phyloP scores from a whole-genome alignment of 2,113 vertebrate genomes.

The Falco punctatus region DNA sequence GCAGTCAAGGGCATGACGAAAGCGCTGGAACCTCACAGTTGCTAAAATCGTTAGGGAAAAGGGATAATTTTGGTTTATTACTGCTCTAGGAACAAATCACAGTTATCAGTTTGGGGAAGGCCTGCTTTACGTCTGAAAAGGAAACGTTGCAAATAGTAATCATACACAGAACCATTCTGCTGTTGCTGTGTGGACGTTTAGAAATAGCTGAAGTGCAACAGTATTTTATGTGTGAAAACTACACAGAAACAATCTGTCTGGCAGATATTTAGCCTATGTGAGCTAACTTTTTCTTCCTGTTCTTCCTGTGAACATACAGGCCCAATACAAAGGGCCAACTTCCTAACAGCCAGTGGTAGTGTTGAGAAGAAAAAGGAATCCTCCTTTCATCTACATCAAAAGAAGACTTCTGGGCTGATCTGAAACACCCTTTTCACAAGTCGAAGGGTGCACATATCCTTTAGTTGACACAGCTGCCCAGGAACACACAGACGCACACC shows the following conservation, averaged over 20 bases:
- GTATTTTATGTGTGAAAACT: background rate
- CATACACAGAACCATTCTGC: background rate
- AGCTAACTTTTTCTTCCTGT: background rate
- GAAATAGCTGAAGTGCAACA: background rate
- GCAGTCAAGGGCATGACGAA: background rate
- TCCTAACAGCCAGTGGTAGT: background rate
- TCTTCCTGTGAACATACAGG: background rate
- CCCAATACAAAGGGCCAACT: background rate
- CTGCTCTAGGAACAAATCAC: background rate
- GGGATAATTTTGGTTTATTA: background rate
- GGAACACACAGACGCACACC: background rate
- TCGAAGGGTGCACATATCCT: background rate
- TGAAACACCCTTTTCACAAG: background rate
- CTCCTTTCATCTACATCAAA: conserved; percentile 29
- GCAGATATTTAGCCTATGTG: background rate
- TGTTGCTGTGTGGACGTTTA: background rate
- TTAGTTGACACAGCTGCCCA: background rate
- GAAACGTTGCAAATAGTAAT: background rate
- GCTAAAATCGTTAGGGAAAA: background rate
- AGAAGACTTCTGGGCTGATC: background rate
- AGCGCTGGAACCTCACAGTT: background rate
- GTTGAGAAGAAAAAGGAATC: background rate
- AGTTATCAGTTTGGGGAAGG: background rate
- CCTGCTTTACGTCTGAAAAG: background rate
- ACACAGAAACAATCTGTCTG: background rate